Conservation (phyloP, 92 coral and sea anemone species). For the Paramuricea clavata region DNA sequence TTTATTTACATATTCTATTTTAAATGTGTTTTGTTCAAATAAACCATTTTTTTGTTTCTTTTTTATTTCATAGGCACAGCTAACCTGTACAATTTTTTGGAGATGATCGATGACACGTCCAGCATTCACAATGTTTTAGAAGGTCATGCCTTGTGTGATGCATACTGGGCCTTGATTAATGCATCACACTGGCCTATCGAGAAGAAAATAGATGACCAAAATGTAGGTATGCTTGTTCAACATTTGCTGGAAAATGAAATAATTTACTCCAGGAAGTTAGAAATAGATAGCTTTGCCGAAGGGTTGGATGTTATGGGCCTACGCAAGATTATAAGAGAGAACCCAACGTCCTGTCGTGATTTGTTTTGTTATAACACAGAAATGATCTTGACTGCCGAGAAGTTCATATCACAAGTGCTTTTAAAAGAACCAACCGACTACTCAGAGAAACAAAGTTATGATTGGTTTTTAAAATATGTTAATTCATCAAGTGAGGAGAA, state of each 20-base stretch:
- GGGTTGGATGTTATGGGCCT: slow-evolving; percentile 21
- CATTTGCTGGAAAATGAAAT: slow-evolving; percentile 23
- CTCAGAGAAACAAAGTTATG: slow-evolving; percentile 4
- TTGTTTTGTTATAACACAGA: slow-evolving; percentile 10
- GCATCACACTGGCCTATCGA: slow-evolving; percentile 27
- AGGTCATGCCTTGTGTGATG: slow-evolving; percentile 6
- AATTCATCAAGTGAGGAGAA: slow-evolving; percentile 22
- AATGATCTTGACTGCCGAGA: neutral
- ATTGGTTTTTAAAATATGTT: slow-evolving; percentile 12
- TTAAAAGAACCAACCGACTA: neutral
- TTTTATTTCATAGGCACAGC: slow-evolving; percentile 54
- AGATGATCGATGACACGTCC: neutral
- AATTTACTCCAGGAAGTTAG: slow-evolving; percentile 17
- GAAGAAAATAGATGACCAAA: slow-evolving; percentile 11
- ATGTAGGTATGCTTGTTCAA: neutral
- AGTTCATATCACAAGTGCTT: neutral
- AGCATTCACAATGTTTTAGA: neutral
- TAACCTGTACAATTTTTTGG: slow-evolving; percentile 22
- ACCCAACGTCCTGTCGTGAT: neutral
- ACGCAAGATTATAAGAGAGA: neutral
- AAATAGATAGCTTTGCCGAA: slow-evolving; percentile 25
- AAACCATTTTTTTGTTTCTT: neutral
- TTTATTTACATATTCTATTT: no score
- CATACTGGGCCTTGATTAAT: slow-evolving; percentile 17
- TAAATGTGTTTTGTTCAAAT: no score